Percentiles rank a stretch among this genome's conserved stretches.
phyloP scores from a whole-genome alignment of 2,113 vertebrate species.

The Hippocampus guttulatus region DNA sequence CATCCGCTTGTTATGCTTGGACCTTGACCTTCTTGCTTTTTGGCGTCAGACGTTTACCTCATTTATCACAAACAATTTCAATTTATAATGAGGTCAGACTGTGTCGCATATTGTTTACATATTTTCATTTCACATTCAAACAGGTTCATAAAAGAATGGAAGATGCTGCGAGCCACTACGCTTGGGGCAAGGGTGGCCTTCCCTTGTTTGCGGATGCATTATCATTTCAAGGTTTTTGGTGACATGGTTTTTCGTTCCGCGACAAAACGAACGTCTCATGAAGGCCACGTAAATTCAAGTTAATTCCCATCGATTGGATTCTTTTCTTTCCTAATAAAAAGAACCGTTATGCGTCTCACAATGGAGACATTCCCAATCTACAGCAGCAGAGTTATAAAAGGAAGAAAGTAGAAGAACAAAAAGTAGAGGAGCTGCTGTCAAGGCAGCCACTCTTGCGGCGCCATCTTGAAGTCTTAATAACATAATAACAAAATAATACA shows the following conservation, averaged over 20 bases:
- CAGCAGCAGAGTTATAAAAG: too few relatives aligned
- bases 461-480: too few relatives aligned
- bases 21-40: not conserved
- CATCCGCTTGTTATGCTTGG: not conserved
- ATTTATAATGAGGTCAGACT: not conserved
- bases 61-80: not conserved
- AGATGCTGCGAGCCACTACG: not conserved
- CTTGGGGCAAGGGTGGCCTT: conserved; percentile 9
- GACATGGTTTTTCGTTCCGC: conserved; percentile 14
- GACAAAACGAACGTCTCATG: conserved; percentile 44
- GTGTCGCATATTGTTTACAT: not conserved
- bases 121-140: not conserved
- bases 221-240: conserved; percentile 14
- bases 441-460: too few relatives aligned
- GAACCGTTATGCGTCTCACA: too few relatives aligned
- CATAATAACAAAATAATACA: too few relatives aligned
- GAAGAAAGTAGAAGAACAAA: too few relatives aligned
- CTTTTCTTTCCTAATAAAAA: conserved; percentile 14
- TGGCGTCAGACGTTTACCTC: not conserved
- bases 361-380: too few relatives aligned
- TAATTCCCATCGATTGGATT: conserved; percentile 40
- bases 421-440: too few relatives aligned
- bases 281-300: conserved; percentile 55
- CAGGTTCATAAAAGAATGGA: not conserved
- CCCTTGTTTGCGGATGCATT: conserved; percentile 16